Conservation (phyloP, 2,888 invertebrate genomes). For the Endomychus coccineus region DNA sequence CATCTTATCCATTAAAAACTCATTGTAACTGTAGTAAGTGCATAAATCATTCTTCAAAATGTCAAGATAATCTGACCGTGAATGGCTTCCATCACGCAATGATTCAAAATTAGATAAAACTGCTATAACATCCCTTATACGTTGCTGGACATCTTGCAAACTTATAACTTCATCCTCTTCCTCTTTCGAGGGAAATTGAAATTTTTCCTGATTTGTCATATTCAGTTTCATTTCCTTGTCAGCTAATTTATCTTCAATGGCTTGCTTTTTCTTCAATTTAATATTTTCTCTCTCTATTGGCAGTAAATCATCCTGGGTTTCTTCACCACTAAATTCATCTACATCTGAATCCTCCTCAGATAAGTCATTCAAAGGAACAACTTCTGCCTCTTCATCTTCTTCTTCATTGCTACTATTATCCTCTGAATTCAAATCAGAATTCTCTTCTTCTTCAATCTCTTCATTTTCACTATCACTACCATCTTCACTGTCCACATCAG, state of each 20-base stretch:
- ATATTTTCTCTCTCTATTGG: slow-evolving; percentile 82
- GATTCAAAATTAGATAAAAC: slow-evolving; percentile 75
- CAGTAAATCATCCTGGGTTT: slow-evolving; percentile 60
- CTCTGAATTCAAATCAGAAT: slow-evolving; percentile 27
- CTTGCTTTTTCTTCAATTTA: slow-evolving; percentile 66
- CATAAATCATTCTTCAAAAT: slow-evolving; percentile 81
- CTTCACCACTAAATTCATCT: slow-evolving; percentile 36
- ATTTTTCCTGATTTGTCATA: slow-evolving; percentile 66
- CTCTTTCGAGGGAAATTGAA: slow-evolving; percentile 70
- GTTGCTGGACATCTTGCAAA: slow-evolving; percentile 77
- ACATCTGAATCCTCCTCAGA: slow-evolving; percentile 37
- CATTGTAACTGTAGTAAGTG: slow-evolving; percentile 93
- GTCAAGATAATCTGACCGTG: slow-evolving; percentile 74
- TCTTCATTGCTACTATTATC: slow-evolving; percentile 29
- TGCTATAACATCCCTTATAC: slow-evolving; percentile 77
- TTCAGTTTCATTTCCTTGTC: slow-evolving; percentile 79
- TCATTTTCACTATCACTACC: slow-evolving; percentile 33
- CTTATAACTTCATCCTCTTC: slow-evolving; percentile 64
- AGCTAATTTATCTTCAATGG: slow-evolving; percentile 62
- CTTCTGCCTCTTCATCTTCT: slow-evolving; percentile 30
- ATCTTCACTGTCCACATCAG: slow-evolving; percentile 16
- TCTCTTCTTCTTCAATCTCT: slow-evolving; percentile 32
- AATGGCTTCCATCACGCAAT: slow-evolving; percentile 59
- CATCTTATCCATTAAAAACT: slow-evolving; percentile 86
- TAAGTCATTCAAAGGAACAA: slow-evolving; percentile 33